Conservation (phyloP, 1,140 invertebrate genomes). For the Drosophila ficusphila region DNA sequence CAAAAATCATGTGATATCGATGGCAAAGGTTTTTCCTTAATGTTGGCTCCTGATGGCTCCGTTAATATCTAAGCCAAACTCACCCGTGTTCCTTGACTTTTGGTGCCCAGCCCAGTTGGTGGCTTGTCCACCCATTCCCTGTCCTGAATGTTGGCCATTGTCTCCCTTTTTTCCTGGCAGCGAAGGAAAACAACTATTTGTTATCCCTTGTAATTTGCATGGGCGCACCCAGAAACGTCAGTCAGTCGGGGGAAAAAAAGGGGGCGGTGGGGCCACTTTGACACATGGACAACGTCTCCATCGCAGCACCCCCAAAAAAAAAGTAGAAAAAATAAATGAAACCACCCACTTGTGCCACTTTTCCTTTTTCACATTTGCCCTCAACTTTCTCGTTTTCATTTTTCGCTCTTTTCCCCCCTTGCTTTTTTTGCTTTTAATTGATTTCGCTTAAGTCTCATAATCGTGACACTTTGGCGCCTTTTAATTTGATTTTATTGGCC, state of each 20-base stretch:
- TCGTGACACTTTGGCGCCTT: constrained; percentile 82
- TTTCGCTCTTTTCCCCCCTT: background rate
- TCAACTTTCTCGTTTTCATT: background rate
- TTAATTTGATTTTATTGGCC: constrained; percentile 82
- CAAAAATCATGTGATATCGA: too few relatives aligned
- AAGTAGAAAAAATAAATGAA: background rate
- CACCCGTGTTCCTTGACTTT: constrained; percentile 2
- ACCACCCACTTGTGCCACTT: constrained; percentile 38
- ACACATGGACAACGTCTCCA: constrained; percentile 56
- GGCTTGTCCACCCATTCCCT: background rate
- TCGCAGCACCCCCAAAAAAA: background rate
- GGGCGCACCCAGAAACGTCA: constrained; percentile 50
- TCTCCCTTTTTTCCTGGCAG: background rate
- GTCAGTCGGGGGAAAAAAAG: background rate
- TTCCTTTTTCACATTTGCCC: constrained; percentile 33
- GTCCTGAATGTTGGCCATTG: background rate
- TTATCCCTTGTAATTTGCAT: constrained; percentile 69
- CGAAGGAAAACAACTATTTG: constrained; percentile 44
- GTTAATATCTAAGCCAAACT: background rate
- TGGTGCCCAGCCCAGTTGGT: constrained; percentile 1
- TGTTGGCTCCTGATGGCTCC: too few relatives aligned
- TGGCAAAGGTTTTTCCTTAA: background rate
- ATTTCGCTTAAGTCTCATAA: constrained; percentile 81
- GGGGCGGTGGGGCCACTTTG: constrained; percentile 54
- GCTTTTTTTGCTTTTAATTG: constrained; percentile 61